Percentiles rank a stretch among this genome's conserved stretches.
Conservation (phyloP, 2,797 vertebrate genomes). For the Acanthiza pusilla region DNA sequence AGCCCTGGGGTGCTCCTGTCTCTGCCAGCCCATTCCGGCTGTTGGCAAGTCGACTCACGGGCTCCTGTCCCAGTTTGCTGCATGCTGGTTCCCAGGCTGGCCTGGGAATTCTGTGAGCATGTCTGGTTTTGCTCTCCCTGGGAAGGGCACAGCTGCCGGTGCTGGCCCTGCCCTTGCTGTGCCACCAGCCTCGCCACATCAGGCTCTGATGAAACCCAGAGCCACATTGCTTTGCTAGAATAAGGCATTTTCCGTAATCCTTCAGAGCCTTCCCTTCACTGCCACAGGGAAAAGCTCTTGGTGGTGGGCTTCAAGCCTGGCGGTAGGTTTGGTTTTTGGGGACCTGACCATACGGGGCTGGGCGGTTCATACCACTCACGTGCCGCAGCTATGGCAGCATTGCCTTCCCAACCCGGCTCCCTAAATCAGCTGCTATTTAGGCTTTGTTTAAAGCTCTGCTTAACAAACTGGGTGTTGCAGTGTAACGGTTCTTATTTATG, state of each 20-base stretch:
- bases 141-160: not conserved
- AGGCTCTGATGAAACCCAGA: not conserved
- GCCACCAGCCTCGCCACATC: rapidly evolving
- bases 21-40: not conserved
- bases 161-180: rapidly evolving
- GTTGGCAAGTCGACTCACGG: rapidly evolving
- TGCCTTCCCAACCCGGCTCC: not conserved
- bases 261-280: not conserved
- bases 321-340: not conserved
- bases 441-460: not conserved
- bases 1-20: not conserved
- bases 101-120: not conserved
- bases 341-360: rapidly evolving
- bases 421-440: not conserved
- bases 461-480: not conserved
- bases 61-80: not conserved
- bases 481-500: not conserved
- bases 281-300: not conserved
- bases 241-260: not conserved
- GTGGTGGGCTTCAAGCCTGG: not conserved
- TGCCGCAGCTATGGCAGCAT: not conserved
- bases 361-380: not conserved
- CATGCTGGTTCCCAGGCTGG: not conserved
- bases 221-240: rapidly evolving
- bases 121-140: not conserved